phyloP scores from a whole-genome alignment of 2,113 vertebrate species.

The Pluvialis apricaria region DNA sequence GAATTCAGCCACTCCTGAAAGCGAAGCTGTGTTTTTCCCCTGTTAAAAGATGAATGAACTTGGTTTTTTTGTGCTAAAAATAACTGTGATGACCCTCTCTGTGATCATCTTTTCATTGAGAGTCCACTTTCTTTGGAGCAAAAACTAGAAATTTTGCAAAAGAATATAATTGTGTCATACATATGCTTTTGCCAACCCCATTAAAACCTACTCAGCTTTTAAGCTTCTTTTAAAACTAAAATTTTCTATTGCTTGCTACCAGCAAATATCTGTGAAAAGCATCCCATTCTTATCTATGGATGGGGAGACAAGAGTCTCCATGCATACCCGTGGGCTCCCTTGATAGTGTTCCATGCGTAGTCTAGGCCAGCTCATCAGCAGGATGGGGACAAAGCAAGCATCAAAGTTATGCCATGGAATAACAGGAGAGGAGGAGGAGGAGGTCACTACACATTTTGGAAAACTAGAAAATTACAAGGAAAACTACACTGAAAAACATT shows the following conservation, averaged over 20 bases:
- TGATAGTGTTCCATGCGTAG: neutral
- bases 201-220: neutral
- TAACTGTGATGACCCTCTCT: neutral
- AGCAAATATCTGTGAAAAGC: neutral
- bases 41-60: neutral
- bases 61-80: neutral
- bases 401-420: neutral
- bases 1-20: neutral
- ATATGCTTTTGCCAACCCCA: neutral
- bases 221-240: neutral
- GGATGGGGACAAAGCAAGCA: rapidly evolving
- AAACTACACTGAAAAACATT: neutral
- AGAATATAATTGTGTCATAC: neutral
- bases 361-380: neutral
- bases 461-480: neutral
- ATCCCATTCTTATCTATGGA: neutral
- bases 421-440: neutral
- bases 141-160: neutral
- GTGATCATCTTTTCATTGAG: neutral
- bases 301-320: neutral
- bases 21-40: neutral
- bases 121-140: neutral
- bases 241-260: neutral
- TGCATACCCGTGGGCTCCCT: neutral
- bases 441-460: neutral